A percentile compares a stretch with the other conserved stretches of the same genome.
Evolutionary conservation across 2,113 vertebrate genomes (phyloP).

Genomic region (Forbesichthys papilliferus): DNA sequence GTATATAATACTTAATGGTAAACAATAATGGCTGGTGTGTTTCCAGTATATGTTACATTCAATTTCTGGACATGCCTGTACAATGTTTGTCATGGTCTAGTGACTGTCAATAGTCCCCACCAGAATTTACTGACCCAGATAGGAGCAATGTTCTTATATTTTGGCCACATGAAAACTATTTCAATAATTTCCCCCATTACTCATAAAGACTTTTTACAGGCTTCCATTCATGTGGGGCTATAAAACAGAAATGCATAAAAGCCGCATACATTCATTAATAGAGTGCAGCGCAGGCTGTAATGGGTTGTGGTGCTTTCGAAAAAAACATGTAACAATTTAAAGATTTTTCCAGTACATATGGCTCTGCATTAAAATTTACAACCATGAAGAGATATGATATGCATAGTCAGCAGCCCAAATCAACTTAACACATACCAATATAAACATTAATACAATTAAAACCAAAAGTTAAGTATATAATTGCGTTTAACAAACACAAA

Average conservation of each 20-base stretch:
- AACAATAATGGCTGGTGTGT: conserved; percentile 19
- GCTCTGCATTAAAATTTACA: conserved; percentile 32
- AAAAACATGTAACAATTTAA: conserved; percentile 21
- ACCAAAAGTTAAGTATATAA: background rate
- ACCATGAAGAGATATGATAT: conserved; percentile 22
- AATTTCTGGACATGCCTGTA: conserved; percentile 30
- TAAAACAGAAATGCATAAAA: conserved; percentile 22
- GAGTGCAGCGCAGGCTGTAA: background rate
- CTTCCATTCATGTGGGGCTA: conserved; percentile 16
- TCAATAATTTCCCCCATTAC: conserved; percentile 51
- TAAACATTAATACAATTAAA: conserved; percentile 1
- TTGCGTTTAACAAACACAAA: conserved; percentile 1
- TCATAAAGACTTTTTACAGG: conserved; percentile 33
- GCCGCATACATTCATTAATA: conserved; percentile 11
- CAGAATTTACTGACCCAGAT: conserved; percentile 28
- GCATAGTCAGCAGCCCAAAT: background rate
- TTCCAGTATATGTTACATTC: conserved; percentile 41
- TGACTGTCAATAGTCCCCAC: conserved; percentile 27
- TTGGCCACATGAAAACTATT: conserved; percentile 39
- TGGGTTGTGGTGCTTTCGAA: conserved; percentile 4
- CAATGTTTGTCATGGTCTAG: conserved; percentile 34
- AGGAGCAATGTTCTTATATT: conserved; percentile 34
- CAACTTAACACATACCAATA: background rate
- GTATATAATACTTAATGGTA: conserved; percentile 50
- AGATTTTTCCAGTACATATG: conserved; percentile 10